Base-by-base conservation (phyloP, 2,113 vertebrate genomes). In the Dipodomys stephensi region DNA sequence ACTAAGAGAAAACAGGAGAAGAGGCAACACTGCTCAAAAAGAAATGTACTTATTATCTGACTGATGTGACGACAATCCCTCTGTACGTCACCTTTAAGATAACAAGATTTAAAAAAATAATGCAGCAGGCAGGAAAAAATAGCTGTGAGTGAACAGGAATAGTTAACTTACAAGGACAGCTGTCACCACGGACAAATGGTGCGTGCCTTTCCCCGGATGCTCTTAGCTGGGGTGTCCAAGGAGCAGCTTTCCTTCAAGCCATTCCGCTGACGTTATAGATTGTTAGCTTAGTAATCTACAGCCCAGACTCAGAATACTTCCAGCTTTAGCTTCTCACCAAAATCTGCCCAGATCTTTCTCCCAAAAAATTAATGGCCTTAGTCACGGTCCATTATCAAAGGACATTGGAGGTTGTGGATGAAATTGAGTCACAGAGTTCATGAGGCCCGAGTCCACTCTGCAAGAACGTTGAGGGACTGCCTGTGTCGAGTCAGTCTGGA, bases 381-480 rank as follows among this genome's bases (percentile, higher is more conserved):
- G 62, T 81, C 67, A 72, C 25, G 68, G 28, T 91, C 72, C 69
- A 60, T 91, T 92, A 83, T 62, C 69, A 95, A 39, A 83, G 84
- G 72, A 83, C 81, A 83, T 53, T 35, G 30, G 86, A 78, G 19
- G n/a, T 87, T 77, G 57, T 23, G 71, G 19, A 49, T 67, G 62
- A 82, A 88, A 73, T 87, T 35, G 65, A 49, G 79, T 83, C 89
- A 95, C 72, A 84, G 64, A 64, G 89, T 83, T 67, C 62, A 32
- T 16, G 60, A 83, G 72, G 32, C 71, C 88, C 67, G n/a, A 32
- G 71, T 69, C 78, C 78, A 44, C 57, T 19, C 81, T 4, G 57
- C 74, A 91, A 87, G 18, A 80, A 80, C 80, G 35, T 88, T 68
- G 79, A 93, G 83, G 81, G 62, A 39, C 80, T 69, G 91, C 32